phyloP scores from a whole-genome alignment of 2,113 vertebrate genomes.

The Podarcis muralis region DNA sequence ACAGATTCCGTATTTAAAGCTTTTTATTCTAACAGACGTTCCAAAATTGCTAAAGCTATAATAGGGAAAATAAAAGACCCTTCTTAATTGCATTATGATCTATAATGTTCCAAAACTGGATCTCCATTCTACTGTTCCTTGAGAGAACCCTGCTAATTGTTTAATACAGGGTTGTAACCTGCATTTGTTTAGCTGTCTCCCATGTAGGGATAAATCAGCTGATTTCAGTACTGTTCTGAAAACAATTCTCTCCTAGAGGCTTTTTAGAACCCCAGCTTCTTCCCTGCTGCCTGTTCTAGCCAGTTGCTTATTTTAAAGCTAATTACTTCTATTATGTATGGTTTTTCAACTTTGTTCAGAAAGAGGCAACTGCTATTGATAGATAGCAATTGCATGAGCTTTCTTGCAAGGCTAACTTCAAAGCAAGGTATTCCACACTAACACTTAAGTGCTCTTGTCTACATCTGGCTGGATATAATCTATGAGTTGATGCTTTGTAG shows the following conservation, averaged over 20 bases:
- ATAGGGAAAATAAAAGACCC: constrained; percentile 1
- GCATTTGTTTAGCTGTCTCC: neutral
- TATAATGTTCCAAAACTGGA: neutral
- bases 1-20: neutral
- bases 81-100: neutral
- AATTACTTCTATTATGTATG: constrained; percentile 20
- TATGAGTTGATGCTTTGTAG: neutral
- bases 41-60: constrained; percentile 30
- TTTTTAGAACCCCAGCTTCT: constrained; percentile 14
- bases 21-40: constrained; percentile 38
- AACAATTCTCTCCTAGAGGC: constrained; percentile 21
- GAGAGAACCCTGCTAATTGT: neutral
- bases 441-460: neutral
- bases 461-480: neutral
- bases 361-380: constrained; percentile 7
- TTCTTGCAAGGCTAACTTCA: constrained; percentile 8
- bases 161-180: neutral
- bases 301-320: neutral
- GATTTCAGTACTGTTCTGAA: constrained; percentile 7
- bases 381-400: constrained; percentile 11
- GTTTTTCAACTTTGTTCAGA: neutral
- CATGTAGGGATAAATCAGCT: constrained; percentile 4
- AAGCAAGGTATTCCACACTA: neutral
- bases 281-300: neutral
- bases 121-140: constrained; percentile 15